Conservation (phyloP, 2,797 vertebrate species). For the Serranus cabrilla region DNA sequence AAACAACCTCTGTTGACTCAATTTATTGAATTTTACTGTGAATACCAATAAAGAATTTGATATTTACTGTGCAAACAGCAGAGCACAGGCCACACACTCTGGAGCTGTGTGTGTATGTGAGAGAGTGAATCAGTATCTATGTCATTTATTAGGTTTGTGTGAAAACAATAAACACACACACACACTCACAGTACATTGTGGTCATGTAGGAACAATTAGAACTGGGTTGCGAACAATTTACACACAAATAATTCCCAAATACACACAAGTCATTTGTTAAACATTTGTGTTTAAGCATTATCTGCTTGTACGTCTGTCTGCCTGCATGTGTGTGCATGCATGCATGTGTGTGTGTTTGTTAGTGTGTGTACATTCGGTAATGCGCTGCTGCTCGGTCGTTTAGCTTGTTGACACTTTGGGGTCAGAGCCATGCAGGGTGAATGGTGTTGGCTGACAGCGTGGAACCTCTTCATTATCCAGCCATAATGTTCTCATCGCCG, state of each 20-base stretch:
- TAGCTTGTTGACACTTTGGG: constrained; percentile 91
- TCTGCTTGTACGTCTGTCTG: constrained; percentile 31
- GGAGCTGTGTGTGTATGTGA: not conserved
- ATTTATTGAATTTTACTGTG: constrained; percentile 58
- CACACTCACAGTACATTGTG: not conserved
- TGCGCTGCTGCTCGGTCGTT: constrained; percentile 86
- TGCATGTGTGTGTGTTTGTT: constrained; percentile 22
- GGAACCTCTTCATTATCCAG: constrained; percentile 89
- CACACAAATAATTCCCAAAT: not conserved
- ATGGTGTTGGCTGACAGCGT: constrained; percentile 88
- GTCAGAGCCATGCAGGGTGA: constrained; percentile 87
- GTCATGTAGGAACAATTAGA: constrained; percentile 29
- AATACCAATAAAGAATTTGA: constrained; percentile 65
- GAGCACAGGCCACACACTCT: not conserved
- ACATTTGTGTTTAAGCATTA: constrained; percentile 15
- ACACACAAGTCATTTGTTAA: not conserved
- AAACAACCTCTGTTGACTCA: constrained; percentile 65
- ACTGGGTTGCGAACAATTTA: no score
- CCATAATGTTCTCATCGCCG: constrained; percentile 88
- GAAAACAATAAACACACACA: no score
- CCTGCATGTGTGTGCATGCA: not conserved
- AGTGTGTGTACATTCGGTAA: constrained; percentile 75
- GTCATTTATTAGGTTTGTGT: constrained; percentile 32
- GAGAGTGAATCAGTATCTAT: constrained; percentile 25
- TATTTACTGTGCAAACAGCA: constrained; percentile 57